Percentiles rank a stretch among this genome's conserved stretches.
Evolutionary conservation across 2,797 vertebrate genomes (phyloP).

Genomic region (Chromis chromis): DNA sequence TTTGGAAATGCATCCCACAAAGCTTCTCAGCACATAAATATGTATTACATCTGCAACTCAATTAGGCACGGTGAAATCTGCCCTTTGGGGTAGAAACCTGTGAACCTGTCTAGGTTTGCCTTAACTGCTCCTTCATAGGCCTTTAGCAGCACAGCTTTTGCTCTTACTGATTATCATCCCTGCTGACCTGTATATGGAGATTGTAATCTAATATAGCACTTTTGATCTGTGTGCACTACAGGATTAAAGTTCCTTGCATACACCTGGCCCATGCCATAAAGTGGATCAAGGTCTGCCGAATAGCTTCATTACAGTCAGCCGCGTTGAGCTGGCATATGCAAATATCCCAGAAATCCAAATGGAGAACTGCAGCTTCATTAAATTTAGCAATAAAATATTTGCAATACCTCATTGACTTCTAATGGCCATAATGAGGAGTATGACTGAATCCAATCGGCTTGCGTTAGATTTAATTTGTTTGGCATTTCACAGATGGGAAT

Average conservation of each 20-base stretch:
- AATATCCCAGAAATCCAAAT: constrained; percentile 78
- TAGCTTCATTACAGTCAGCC: constrained; percentile 64
- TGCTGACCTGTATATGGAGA: constrained; percentile 45
- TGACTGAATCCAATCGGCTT: constrained; percentile 82
- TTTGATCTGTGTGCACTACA: constrained; percentile 44
- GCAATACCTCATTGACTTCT: constrained; percentile 87
- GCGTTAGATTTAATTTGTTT: constrained; percentile 87
- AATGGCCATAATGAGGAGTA: constrained; percentile 85
- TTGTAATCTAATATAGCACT: constrained; percentile 49
- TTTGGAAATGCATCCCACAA: constrained; percentile 66
- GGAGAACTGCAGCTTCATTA: constrained; percentile 84
- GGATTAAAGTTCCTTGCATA: constrained; percentile 43
- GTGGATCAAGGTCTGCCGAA: constrained; percentile 58
- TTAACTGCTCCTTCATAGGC: constrained; percentile 44
- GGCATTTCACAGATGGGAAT: constrained; percentile 85
- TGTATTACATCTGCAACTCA: constrained; percentile 77
- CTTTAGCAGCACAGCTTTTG: constrained; percentile 41
- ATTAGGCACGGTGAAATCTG: constrained; percentile 69
- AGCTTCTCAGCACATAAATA: constrained; percentile 70
- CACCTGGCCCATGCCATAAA: constrained; percentile 58
- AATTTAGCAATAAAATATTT: constrained; percentile 87
- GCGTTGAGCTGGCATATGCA: constrained; percentile 69
- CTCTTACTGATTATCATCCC: constrained; percentile 51
- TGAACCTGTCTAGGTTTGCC: constrained; percentile 60
- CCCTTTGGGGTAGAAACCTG: constrained; percentile 66